Evolutionary conservation across 2,113 vertebrate genomes (phyloP).

Genomic region (Platysternon megacephalum): DNA sequence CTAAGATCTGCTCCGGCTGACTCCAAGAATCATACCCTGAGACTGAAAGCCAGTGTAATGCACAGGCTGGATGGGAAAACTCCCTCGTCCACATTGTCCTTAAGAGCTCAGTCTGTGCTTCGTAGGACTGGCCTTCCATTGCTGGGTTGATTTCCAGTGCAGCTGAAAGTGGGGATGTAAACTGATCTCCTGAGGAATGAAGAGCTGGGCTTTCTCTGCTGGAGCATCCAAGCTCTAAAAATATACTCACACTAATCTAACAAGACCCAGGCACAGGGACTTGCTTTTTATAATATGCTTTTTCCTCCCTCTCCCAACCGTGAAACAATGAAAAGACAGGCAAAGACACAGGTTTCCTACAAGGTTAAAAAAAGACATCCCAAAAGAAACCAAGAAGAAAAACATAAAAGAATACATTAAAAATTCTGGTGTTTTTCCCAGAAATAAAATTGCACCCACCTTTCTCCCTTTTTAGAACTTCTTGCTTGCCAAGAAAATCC

Average conservation of each 20-base stretch:
- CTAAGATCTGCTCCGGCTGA: not conserved
- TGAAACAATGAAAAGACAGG: not conserved
- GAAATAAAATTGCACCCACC: not conserved
- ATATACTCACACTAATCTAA: not conserved
- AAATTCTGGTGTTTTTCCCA: not conserved
- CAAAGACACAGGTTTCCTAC: not conserved
- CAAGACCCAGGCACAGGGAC: not conserved
- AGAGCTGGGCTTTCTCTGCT: not conserved
- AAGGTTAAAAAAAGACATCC: not conserved
- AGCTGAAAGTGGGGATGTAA: not conserved
- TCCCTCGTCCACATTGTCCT: not conserved
- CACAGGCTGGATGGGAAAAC: not conserved
- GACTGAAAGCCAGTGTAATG: not conserved
- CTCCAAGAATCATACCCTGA: not conserved
- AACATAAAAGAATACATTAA: not conserved
- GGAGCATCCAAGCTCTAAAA: conserved; percentile 27
- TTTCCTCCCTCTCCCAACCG: not conserved
- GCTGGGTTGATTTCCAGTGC: not conserved
- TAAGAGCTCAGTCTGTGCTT: not conserved
- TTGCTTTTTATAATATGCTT: not conserved
- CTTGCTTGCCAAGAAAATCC: not conserved
- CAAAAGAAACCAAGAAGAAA: not conserved
- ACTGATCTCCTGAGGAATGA: not conserved
- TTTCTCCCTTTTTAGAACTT: not conserved
- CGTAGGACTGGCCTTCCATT: not conserved